Evolutionary conservation across 2,113 vertebrate genomes (phyloP), one percentile per base, ranked within the genome.

Genomic region (Gasterosteus aculeatus): DNA sequence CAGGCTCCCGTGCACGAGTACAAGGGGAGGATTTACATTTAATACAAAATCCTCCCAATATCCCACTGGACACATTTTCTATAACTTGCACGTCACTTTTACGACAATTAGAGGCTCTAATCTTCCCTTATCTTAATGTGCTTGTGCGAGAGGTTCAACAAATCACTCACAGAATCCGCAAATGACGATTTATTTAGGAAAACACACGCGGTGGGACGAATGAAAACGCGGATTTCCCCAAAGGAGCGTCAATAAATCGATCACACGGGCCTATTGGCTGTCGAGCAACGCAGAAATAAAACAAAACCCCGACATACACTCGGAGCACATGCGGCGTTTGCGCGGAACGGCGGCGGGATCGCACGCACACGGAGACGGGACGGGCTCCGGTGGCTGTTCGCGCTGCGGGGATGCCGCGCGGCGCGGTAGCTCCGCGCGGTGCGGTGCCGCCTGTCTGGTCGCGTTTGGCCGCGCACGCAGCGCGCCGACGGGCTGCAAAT

Each of bases 401-500:
- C 22, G 22, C 22, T 26, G 22, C 22, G 22, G 22, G 22, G 22
- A 1, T 26, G 22, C 22, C 22, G 22, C 22, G 22, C 22, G 22
- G 22, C 68, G n/a, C 74, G 72, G 69, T 58, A 64, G 33, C 22
- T 26, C 22, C 22, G 22, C 22, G 22, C 22, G 22, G 22, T 64
- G n/a, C 74, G 72, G 69, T 58, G 60, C 22, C 22, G 22, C 22
- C 22, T 26, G 22, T 26, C 22, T 26, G 22, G 33, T 82, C 71
- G 70, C 84, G 77, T 90, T 89, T 84, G 73, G 69, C 64, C 75
- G 65, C 66, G 87, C 83, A 68, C 75, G 49, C 85, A 72, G 87
- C 44, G 78, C 85, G 72, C 85, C 54, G 80, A 82, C 44, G 29
- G 85, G 86, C 80, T 92, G 89, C 84, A 90, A 94, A 94, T 93